Evolutionary conservation across 2,113 vertebrate species (phyloP).

Genomic region (Burhinus bistriatus): DNA sequence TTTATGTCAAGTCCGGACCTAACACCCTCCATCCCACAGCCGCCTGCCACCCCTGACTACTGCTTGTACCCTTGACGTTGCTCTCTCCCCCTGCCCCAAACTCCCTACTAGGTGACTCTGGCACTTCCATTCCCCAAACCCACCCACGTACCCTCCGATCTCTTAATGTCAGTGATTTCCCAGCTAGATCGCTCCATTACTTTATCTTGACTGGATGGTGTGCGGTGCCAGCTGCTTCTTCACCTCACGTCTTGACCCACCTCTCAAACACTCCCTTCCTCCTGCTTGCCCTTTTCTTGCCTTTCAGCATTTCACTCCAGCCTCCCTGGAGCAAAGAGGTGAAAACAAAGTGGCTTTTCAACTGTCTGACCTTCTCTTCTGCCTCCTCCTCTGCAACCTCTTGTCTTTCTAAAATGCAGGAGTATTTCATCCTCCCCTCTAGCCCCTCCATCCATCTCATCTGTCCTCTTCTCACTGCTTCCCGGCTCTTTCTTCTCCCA

Average conservation of each 20-base stretch:
- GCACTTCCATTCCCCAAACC: not conserved
- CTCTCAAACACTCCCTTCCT: not conserved
- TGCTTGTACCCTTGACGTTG: not conserved
- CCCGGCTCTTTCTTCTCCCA: not conserved
- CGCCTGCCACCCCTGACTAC: not conserved
- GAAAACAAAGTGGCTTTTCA: not conserved
- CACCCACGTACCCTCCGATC: not conserved
- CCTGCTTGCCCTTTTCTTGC: not conserved
- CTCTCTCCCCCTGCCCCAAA: not conserved
- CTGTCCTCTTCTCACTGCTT: not conserved
- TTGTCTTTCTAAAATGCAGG: not conserved
- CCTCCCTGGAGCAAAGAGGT: not conserved
- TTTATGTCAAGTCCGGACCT: not conserved
- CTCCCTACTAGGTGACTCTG: not conserved
- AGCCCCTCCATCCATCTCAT: not conserved
- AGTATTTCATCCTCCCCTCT: not conserved
- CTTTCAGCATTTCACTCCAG: not conserved
- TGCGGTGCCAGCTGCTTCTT: not conserved
- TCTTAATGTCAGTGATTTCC: not conserved
- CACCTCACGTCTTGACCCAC: not conserved
- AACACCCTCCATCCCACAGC: fast-evolving
- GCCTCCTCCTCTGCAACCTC: not conserved
- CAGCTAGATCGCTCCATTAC: not conserved
- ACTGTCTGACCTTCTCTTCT: not conserved
- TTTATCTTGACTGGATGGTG: not conserved